phyloP scores from a whole-genome alignment of 2,113 vertebrate genomes.

The Apteryx owenii region DNA sequence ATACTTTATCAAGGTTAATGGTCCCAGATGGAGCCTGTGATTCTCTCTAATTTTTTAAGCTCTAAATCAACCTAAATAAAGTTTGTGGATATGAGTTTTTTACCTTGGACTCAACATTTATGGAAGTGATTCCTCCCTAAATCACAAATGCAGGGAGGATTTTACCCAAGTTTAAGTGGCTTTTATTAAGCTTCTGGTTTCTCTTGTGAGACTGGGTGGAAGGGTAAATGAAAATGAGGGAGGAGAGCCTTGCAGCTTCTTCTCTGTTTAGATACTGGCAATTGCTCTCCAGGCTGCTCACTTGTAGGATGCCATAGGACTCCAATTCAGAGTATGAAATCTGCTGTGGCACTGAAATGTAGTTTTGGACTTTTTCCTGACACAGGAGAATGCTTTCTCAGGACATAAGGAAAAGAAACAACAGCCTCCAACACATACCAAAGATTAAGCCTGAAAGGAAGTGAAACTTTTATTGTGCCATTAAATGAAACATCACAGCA shows the following conservation, averaged over 20 bases:
- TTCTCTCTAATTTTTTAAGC: background rate
- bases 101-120: background rate
- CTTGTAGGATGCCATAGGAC: background rate
- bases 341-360: background rate
- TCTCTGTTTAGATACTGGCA: background rate
- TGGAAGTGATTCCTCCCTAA: background rate
- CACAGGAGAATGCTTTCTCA: background rate
- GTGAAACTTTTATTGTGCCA: background rate
- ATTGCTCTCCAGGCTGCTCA: background rate
- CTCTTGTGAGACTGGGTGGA: constrained; percentile 19
- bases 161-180: constrained; percentile 32
- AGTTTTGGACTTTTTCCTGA: background rate
- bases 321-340: background rate
- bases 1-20: constrained; percentile 32
- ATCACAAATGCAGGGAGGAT: background rate
- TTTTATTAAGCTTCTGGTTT: constrained; percentile 38
- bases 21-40: background rate
- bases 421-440: background rate
- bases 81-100: background rate
- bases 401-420: background rate
- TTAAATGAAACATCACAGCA: constrained; percentile 38
- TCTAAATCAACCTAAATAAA: constrained; percentile 35
- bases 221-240: background rate
- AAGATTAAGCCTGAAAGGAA: background rate
- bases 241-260: background rate